A percentile compares a stretch with the other conserved stretches of the same genome.
These are phyloP conservation scores for Athrips mouffetella DNA, from an alignment of 2,888 invertebrate species.

Conservation along the genomic window DNA sequence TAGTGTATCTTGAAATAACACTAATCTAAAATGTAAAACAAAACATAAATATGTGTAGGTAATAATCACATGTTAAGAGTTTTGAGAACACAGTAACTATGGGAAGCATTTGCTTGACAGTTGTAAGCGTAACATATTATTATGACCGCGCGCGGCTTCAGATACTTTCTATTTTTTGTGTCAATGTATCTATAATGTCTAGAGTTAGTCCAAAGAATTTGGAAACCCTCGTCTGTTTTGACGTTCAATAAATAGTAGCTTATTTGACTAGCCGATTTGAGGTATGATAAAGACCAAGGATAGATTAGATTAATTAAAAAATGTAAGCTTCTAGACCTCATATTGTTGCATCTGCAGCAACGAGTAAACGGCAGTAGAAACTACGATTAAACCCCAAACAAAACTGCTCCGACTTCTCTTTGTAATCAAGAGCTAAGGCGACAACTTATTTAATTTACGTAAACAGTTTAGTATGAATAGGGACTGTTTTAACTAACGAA, in stretches of 20 bases:
- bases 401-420: constrained; percentile 61
- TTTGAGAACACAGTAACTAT: too few species aligned
- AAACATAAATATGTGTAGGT: background rate
- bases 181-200: too few species aligned
- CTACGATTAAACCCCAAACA: constrained; percentile 60
- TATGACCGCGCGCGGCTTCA: too few species aligned
- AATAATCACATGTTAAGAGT: background rate
- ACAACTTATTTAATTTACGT: constrained; percentile 68
- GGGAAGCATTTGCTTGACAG: too few species aligned
- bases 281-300: too few species aligned
- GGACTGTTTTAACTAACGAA: constrained; percentile 46
- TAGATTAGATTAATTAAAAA: constrained; percentile 14
- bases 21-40: background rate
- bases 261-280: too few species aligned
- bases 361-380: constrained; percentile 46
- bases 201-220: too few species aligned
- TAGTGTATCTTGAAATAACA: constrained; percentile 6
- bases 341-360: constrained; percentile 38
- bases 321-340: constrained; percentile 17
- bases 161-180: too few species aligned
- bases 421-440: constrained; percentile 65
- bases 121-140: too few species aligned
- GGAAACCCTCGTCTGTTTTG: too few species aligned
- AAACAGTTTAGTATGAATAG: constrained; percentile 60
- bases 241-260: too few species aligned